phyloP scores from a whole-genome alignment of 2,888 invertebrate species.

The Phoenoteleia sp. region DNA sequence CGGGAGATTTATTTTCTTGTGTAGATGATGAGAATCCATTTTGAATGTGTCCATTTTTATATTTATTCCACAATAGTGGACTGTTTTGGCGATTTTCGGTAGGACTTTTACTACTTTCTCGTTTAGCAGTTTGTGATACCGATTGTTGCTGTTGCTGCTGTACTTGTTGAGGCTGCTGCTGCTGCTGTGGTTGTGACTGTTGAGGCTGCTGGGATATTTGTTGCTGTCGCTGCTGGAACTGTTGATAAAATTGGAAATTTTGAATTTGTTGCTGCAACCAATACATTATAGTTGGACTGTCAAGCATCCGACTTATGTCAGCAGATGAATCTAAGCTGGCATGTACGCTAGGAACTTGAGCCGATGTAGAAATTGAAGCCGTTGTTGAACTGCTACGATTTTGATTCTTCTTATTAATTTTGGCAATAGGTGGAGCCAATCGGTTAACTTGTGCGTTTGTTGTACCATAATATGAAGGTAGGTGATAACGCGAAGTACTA shows the following conservation, averaged over 20 bases:
- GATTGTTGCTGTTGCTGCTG: slow-evolving; percentile 67
- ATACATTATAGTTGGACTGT: slow-evolving; percentile 10
- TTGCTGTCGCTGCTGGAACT: slow-evolving; percentile 4
- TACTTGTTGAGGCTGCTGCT: slow-evolving; percentile 76
- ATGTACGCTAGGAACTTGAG: not conserved
- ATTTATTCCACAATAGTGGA: slow-evolving; percentile 63
- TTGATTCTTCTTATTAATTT: slow-evolving; percentile 46
- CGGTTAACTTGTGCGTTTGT: slow-evolving; percentile 13
- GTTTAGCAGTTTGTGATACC: not conserved
- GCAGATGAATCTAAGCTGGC: not conserved
- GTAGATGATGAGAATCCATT: slow-evolving; percentile 25
- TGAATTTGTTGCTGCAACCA: slow-evolving; percentile 32
- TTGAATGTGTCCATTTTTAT: slow-evolving; percentile 70
- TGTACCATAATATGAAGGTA: not conserved
- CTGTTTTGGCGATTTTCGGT: slow-evolving; percentile 77
- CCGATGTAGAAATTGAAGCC: not conserved
- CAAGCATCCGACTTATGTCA: slow-evolving; percentile 11
- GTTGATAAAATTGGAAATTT: slow-evolving; percentile 13
- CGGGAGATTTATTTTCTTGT: slow-evolving; percentile 76
- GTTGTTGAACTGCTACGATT: not conserved
- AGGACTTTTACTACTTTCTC: slow-evolving; percentile 67
- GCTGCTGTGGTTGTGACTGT: slow-evolving; percentile 12
- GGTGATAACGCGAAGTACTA: not conserved
- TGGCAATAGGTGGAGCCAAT: slow-evolving; percentile 46
- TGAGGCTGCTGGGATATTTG: slow-evolving; percentile 76